A percentile compares a stretch with the other conserved stretches of the same genome.
These are phyloP conservation scores for Rostratula benghalensis DNA, from an alignment of 2,113 vertebrate species.

Conservation along the genomic window DNA sequence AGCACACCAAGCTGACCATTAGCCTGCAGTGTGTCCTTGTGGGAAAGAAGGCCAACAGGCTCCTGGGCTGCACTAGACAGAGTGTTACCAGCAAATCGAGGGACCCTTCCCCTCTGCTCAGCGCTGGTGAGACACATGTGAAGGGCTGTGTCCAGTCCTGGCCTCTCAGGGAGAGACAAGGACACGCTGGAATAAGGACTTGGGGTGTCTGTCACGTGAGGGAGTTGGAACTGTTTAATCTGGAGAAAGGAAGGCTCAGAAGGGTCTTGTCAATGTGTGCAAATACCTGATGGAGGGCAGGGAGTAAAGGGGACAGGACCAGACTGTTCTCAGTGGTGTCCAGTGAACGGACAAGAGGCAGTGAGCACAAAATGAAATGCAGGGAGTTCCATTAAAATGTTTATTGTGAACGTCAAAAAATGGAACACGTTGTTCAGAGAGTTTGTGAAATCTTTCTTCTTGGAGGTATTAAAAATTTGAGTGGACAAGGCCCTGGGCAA, in stretches of 20 bases:
- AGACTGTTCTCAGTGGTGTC: not conserved
- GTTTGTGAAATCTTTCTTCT: not conserved
- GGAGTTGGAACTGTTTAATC: not conserved
- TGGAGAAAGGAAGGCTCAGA: not conserved
- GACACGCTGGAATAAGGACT: not conserved
- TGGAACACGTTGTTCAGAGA: not conserved
- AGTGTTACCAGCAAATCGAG: fast-evolving
- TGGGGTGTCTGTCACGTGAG: fast-evolving
- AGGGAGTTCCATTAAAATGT: not conserved
- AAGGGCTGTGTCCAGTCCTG: not conserved
- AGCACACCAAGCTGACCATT: not conserved
- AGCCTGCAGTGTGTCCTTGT: not conserved
- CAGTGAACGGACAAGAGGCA: not conserved
- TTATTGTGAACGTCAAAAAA: not conserved
- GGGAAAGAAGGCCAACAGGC: not conserved
- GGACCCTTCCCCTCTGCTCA: not conserved
- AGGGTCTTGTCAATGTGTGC: not conserved
- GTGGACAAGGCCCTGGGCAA: not conserved
- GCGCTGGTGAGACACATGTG: not conserved
- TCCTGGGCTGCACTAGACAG: not conserved
- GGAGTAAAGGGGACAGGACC: not conserved
- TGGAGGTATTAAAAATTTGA: not conserved
- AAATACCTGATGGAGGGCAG: not conserved
- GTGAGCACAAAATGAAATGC: not conserved
- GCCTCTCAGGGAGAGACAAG: not conserved